phyloP scores from a whole-genome alignment of 2,888 invertebrate genomes.

The Melieria picta region DNA sequence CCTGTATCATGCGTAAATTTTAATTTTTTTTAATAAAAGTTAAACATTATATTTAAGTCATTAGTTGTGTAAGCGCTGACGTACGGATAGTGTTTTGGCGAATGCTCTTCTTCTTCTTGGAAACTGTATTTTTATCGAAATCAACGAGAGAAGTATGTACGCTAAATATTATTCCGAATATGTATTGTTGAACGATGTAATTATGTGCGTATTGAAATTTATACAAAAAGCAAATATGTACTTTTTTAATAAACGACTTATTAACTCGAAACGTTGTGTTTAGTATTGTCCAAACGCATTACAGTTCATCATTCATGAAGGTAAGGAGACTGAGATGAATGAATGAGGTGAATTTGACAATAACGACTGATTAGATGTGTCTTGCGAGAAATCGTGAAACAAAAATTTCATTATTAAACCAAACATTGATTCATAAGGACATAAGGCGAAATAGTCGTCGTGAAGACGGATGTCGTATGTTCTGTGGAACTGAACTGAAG shows the following conservation, averaged over 20 bases:
- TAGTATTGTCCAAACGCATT: too few relatives aligned
- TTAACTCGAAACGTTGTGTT: neutral
- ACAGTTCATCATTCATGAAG: too few relatives aligned
- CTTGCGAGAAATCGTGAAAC: too few relatives aligned
- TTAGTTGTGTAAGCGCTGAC: constrained; percentile 29
- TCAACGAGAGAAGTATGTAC: neutral
- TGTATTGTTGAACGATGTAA: neutral
- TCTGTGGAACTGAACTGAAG: too few relatives aligned
- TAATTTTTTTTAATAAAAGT: constrained; percentile 21
- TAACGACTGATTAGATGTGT: too few relatives aligned
- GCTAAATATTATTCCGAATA: neutral
- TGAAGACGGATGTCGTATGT: too few relatives aligned
- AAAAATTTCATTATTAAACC: too few relatives aligned
- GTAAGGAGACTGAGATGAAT: too few relatives aligned
- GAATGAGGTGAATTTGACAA: too few relatives aligned
- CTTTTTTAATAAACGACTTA: neutral
- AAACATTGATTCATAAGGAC: too few relatives aligned
- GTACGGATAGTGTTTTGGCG: neutral
- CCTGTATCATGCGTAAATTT: neutral
- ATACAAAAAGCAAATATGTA: neutral
- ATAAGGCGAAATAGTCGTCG: too few relatives aligned
- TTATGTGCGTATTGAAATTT: neutral
- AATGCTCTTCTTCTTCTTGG: neutral
- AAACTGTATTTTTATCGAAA: neutral
- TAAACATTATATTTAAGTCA: constrained; percentile 25